Percentiles rank a stretch among this genome's conserved stretches.
These are phyloP conservation scores for Acanthosepion lycidas DNA, from an alignment of 2,888 invertebrate genomes.

Conservation along the genomic window DNA sequence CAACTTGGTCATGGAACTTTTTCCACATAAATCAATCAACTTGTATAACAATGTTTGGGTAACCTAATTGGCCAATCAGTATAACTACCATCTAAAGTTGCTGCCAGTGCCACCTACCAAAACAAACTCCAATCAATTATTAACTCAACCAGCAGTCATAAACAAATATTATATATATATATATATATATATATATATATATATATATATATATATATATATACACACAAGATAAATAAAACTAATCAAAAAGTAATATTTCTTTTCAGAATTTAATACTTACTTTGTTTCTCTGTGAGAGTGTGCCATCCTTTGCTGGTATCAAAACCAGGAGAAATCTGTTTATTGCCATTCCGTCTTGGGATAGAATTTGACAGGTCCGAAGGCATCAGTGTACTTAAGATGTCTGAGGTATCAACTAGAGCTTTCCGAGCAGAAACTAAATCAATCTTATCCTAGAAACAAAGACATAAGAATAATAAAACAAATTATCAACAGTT, in stretches of 20 bases:
- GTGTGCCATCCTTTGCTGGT: background rate
- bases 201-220: no score
- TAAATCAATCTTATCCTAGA: constrained; percentile 45
- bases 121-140: no score
- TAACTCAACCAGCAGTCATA: no score
- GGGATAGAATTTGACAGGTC: constrained; percentile 34
- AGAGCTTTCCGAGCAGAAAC: constrained; percentile 18
- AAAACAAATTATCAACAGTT: background rate
- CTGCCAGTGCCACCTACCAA: no score
- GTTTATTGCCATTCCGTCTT: constrained; percentile 37
- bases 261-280: background rate
- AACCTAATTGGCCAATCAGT: no score
- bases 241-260: background rate
- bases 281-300: constrained; percentile 40
- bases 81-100: no score
- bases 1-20: no score
- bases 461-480: background rate
- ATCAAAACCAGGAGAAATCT: constrained; percentile 35
- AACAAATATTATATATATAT: no score
- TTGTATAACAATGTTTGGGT: no score
- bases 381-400: background rate
- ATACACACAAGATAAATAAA: no score
- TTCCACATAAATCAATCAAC: no score
- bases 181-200: no score
- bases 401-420: background rate